Evolutionary conservation across 2,888 invertebrate species (phyloP).

Genomic region (Patella ulyssiponensis): DNA sequence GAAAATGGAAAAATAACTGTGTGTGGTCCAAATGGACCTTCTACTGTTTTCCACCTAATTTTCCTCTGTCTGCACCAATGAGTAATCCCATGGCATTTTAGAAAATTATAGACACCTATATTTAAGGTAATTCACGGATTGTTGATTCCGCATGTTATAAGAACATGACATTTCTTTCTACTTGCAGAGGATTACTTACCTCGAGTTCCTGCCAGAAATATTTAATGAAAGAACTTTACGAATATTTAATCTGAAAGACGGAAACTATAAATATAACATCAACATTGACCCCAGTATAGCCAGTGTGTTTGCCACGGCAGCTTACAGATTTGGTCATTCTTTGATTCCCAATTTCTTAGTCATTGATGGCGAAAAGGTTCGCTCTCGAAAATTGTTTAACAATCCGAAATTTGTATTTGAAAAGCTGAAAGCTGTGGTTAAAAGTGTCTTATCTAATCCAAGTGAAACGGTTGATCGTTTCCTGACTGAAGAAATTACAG

Average conservation of each 20-base stretch:
- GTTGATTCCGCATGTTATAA: too few relatives aligned
- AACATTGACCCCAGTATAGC: neutral
- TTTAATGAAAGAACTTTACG: neutral
- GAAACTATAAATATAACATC: neutral
- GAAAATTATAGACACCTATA: too few relatives aligned
- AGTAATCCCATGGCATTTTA: too few relatives aligned
- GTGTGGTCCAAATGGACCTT: too few relatives aligned
- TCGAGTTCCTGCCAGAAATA: conserved; percentile 4
- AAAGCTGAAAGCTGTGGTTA: neutral
- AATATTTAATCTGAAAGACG: neutral
- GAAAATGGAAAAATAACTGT: too few relatives aligned
- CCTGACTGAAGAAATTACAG: neutral
- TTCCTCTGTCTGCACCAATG: too few relatives aligned
- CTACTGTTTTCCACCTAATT: too few relatives aligned
- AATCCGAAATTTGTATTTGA: neutral
- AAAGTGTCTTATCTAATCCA: neutral
- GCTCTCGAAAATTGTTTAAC: neutral
- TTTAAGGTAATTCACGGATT: too few relatives aligned
- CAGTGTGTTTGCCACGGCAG: neutral
- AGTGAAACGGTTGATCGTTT: neutral
- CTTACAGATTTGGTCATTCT: neutral
- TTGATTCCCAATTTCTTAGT: neutral
- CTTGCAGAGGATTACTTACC: neutral
- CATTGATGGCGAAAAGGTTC: neutral
- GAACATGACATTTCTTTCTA: neutral